A percentile compares a stretch with the other conserved stretches of the same genome.
phyloP scores from a whole-genome alignment of 2,113 vertebrate genomes.

The Saguinus imperator region DNA sequence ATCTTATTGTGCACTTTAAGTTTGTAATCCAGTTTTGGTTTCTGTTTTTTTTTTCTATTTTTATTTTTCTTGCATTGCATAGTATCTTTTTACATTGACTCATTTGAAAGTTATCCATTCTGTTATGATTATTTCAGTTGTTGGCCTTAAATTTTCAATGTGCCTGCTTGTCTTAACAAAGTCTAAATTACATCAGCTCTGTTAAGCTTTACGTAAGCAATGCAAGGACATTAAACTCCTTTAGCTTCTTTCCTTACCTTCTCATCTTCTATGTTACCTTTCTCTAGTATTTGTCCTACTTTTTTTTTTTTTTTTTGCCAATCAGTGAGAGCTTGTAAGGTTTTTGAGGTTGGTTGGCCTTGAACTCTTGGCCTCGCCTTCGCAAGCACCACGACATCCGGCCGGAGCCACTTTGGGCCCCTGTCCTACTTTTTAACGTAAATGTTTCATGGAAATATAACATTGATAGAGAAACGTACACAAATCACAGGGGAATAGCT shows the following conservation, averaged over 20 bases:
- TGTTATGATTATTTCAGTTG: slow-evolving; percentile 6
- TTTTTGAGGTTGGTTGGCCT: too few species aligned
- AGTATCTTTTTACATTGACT: not conserved
- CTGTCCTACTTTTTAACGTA: not conserved
- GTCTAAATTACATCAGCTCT: not conserved
- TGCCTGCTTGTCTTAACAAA: slow-evolving; percentile 4
- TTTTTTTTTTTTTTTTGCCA: too few species aligned
- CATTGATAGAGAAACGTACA: not conserved
- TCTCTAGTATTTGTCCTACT: not conserved
- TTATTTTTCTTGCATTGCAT: slow-evolving; percentile 26
- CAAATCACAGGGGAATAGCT: not conserved
- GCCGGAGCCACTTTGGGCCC: too few species aligned
- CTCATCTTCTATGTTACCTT: not conserved
- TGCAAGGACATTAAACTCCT: not conserved
- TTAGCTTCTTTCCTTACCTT: not conserved
- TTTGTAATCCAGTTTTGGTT: slow-evolving; percentile 35
- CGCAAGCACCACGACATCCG: too few species aligned
- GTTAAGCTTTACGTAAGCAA: not conserved
- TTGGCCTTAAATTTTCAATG: slow-evolving; percentile 45
- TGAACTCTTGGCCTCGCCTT: too few species aligned
- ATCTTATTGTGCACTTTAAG: slow-evolving; percentile 29
- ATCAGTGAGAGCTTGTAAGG: too few species aligned
- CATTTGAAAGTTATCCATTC: slow-evolving; percentile 35
- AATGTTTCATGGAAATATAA: slow-evolving; percentile 8
- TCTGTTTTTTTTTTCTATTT: not conserved